Evolutionary conservation across 1,140 invertebrate genomes (phyloP), one percentile per base, ranked within the genome.

Genomic region (Drosophila orena): DNA sequence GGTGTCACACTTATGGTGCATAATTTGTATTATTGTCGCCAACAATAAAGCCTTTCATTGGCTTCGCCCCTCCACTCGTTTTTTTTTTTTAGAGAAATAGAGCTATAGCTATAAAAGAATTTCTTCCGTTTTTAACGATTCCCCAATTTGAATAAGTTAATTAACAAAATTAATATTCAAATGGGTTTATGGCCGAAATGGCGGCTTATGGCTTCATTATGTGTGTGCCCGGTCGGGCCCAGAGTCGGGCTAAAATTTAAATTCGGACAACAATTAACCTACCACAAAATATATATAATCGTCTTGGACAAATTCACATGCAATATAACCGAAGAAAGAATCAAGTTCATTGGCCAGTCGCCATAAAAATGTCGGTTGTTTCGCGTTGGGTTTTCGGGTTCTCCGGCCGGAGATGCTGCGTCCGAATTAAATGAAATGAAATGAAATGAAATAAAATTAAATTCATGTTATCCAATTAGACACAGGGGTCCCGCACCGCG

Each of bases 91-190:
- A n/a, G n/a, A 44, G 35, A 61, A 81, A 83, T 61, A 60, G 56
- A 50, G 65, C 35, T 17, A 62, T 52, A 49, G 54, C 55, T 47
- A 81, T 78, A 68, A 89, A 79, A 77, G 71, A 72, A 70, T 83
- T 76, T 76, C 79, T 83, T 83, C 52, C 56, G 77, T 77, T 85
- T 89, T 89, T 89, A 84, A 89, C 80, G 84, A 89, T 74, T 66
- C 43, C 49, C 49, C 50, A 89, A 89, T 89, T 89, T 89, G 69
- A 89, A 89, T 89, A 89, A 89, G 84, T 90, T 89, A 89, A 89
- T 90, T 89, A 90, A 90, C 68, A 78, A 75, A 89, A 89, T 89
- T 89, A 89, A 89, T 89, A 89, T 89, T 89, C 84, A 84, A 90
- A 89, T 84, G 65, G 80, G 77, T 80, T 89, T 89, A 89, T 90